phyloP scores from a whole-genome alignment of 2,797 vertebrate genomes.

The Rhinatrema bivittatum region DNA sequence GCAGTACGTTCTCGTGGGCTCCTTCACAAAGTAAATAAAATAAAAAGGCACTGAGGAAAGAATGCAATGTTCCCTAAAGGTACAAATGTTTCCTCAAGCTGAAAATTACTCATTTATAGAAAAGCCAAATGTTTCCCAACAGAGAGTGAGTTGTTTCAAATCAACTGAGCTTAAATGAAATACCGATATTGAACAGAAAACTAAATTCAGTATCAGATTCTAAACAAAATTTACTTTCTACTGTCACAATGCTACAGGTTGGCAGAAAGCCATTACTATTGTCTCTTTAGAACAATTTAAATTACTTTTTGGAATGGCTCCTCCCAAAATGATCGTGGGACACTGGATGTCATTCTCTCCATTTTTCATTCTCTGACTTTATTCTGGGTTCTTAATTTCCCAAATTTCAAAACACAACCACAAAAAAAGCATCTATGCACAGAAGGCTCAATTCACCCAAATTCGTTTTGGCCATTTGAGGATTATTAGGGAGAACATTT shows the following conservation, averaged over 20 bases:
- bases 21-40: slow-evolving; percentile 54
- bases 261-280: neutral
- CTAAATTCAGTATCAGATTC: slow-evolving; percentile 21
- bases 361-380: too few relatives aligned
- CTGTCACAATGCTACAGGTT: slow-evolving; percentile 9
- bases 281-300: neutral
- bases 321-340: too few relatives aligned
- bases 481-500: too few relatives aligned
- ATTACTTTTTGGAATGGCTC: too few relatives aligned
- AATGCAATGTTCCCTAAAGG: slow-evolving; percentile 50
- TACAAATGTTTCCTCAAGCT: slow-evolving; percentile 49
- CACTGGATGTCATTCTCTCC: too few relatives aligned
- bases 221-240: slow-evolving; percentile 12
- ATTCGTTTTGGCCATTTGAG: too few relatives aligned
- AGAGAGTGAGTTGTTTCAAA: slow-evolving; percentile 36
- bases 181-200: slow-evolving; percentile 35
- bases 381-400: too few relatives aligned
- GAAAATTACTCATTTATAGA: slow-evolving; percentile 62
- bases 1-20: slow-evolving; percentile 33
- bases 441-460: too few relatives aligned
- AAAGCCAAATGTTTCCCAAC: slow-evolving; percentile 41
- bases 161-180: slow-evolving; percentile 40
- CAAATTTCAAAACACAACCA: too few relatives aligned
- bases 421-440: too few relatives aligned
- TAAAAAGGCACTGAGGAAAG: slow-evolving; percentile 40